These are phyloP conservation scores for Nettapus auritus DNA, from an alignment of 2,113 vertebrate genomes.

Conservation along the genomic window DNA sequence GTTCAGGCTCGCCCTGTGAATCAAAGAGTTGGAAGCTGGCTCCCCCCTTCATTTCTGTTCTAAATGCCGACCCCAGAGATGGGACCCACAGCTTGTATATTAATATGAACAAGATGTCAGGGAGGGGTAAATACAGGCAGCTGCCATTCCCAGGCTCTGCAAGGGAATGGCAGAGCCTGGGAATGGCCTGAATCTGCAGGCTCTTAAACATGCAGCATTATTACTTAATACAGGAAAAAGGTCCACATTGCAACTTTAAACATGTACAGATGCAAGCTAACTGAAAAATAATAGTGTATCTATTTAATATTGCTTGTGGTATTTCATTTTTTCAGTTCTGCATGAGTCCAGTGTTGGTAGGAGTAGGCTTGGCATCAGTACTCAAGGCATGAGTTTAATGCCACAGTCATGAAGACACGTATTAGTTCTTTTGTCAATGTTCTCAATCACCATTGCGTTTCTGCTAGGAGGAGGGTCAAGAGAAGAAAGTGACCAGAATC, in stretches of 20 bases:
- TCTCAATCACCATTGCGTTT: background rate
- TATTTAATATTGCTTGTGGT: background rate
- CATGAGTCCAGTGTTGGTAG: background rate
- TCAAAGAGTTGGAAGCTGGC: background rate
- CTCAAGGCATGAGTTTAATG: background rate
- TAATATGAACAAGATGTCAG: background rate
- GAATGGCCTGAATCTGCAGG: no score
- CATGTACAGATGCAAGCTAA: background rate
- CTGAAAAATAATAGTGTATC: background rate
- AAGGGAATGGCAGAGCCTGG: background rate
- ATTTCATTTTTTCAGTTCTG: background rate
- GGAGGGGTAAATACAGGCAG: background rate
- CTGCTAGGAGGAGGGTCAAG: background rate
- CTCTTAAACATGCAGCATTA: slow-evolving; percentile 8
- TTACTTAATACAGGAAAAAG: background rate
- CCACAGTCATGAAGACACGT: background rate
- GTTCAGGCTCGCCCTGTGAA: background rate
- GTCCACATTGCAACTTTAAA: slow-evolving; percentile 49
- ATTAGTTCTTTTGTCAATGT: background rate
- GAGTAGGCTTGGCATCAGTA: background rate
- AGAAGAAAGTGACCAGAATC: slow-evolving; percentile 21
- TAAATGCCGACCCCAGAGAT: background rate
- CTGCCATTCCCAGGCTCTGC: slow-evolving; percentile 34
- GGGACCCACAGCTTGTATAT: background rate
- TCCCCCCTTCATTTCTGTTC: background rate